These are phyloP conservation scores for Aspiorhynchus laticeps DNA, from an alignment of 2,113 vertebrate species.

Conservation along the genomic window DNA sequence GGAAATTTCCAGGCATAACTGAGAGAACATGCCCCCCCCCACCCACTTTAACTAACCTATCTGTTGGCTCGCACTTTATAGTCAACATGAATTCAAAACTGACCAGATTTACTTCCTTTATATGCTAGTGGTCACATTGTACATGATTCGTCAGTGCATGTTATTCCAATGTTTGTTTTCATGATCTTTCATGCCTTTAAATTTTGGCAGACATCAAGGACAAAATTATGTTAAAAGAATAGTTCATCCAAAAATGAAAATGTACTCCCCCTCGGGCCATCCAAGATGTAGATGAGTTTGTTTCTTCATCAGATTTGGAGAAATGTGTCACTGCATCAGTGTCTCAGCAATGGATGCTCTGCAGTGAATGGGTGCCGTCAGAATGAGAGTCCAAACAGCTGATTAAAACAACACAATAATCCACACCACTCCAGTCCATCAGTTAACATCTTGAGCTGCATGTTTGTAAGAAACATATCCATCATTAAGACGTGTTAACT, in stretches of 20 bases:
- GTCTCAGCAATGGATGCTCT: too few species aligned
- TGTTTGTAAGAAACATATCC: too few species aligned
- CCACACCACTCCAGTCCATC: neutral
- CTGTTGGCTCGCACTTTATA: slow-evolving; percentile 57
- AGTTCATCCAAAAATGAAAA: neutral
- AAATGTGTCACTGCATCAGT: too few species aligned
- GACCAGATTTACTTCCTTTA: too few species aligned
- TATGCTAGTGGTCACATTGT: neutral
- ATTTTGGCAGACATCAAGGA: neutral
- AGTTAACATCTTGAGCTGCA: neutral
- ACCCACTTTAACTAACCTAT: slow-evolving; percentile 41
- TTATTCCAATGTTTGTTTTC: neutral
- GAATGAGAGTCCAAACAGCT: neutral
- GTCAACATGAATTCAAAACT: neutral
- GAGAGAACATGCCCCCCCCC: slow-evolving; percentile 56
- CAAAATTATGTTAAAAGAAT: neutral
- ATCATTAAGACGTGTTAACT: too few species aligned
- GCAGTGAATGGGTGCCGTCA: neutral
- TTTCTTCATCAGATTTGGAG: too few species aligned
- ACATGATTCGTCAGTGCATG: neutral
- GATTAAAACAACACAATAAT: neutral
- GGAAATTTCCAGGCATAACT: slow-evolving; percentile 76
- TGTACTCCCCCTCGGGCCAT: too few species aligned
- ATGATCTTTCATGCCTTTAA: neutral
- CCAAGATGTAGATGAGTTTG: too few species aligned